Evolutionary conservation across 2,113 vertebrate genomes (phyloP).

Genomic region (Clarias batrachus): DNA sequence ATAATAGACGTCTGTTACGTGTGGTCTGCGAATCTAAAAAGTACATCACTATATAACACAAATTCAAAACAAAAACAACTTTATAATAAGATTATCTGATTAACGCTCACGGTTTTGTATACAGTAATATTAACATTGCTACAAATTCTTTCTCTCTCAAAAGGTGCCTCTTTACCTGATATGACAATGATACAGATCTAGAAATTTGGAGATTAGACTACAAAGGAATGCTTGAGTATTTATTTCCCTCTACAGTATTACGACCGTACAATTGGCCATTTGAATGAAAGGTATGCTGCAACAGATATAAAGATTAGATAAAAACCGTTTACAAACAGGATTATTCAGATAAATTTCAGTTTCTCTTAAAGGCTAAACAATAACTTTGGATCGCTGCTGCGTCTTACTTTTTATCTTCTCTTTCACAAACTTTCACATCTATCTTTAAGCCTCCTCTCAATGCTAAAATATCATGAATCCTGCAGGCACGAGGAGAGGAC

Average conservation of each 20-base stretch:
- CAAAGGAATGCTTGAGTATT: not conserved
- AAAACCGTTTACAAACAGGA: not conserved
- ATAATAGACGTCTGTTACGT: not conserved
- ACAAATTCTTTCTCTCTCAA: not conserved
- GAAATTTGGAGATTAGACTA: not conserved
- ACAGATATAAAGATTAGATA: not conserved
- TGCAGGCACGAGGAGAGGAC: slow-evolving; percentile 93
- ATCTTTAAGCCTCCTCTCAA: not conserved
- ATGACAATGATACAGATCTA: not conserved
- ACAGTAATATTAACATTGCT: not conserved
- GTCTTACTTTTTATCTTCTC: not conserved
- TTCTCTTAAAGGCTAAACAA: not conserved
- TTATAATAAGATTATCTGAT: not conserved
- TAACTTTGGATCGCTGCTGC: not conserved
- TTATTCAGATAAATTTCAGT: not conserved
- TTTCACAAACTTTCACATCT: not conserved
- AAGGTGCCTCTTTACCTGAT: not conserved
- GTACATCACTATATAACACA: not conserved
- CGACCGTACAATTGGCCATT: not conserved
- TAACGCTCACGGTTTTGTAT: not conserved
- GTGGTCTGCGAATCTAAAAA: not conserved
- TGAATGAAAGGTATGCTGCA: not conserved
- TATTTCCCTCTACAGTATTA: not conserved
- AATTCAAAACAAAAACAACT: not conserved
- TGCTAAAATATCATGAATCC: slow-evolving; percentile 23